Evolutionary conservation across 1,140 invertebrate genomes (phyloP).

Genomic region (Drosophila equinoxialis): DNA sequence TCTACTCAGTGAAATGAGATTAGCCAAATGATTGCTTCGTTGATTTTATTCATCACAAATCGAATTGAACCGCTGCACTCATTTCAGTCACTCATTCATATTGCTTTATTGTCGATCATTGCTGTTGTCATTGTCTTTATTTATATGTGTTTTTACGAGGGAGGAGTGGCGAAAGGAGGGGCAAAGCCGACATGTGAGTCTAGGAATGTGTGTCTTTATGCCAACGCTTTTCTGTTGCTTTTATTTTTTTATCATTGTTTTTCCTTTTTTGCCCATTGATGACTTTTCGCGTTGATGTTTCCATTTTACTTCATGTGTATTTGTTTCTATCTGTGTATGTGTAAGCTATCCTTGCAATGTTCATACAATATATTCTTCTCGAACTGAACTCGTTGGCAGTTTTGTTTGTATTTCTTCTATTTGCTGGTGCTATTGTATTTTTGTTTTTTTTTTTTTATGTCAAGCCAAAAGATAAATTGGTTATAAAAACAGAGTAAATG

Average conservation of each 20-base stretch:
- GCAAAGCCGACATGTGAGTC: neutral
- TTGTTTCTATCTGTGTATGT: slow-evolving; percentile 23
- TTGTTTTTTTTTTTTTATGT: slow-evolving; percentile 9
- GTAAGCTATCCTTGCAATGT: slow-evolving; percentile 38
- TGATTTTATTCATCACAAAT: neutral
- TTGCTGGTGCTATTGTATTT: slow-evolving; percentile 8
- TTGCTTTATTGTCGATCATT: slow-evolving; percentile 51
- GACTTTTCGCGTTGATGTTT: slow-evolving; percentile 60
- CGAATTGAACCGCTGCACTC: slow-evolving; percentile 50
- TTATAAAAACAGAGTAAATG: slow-evolving; percentile 52
- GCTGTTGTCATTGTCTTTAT: slow-evolving; percentile 42
- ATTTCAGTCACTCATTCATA: slow-evolving; percentile 48
- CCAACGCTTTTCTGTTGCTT: slow-evolving; percentile 15
- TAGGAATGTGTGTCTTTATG: neutral
- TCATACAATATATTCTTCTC: slow-evolving; percentile 29
- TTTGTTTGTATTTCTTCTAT: slow-evolving; percentile 37
- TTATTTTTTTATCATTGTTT: slow-evolving; percentile 12
- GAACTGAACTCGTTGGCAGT: slow-evolving; percentile 45
- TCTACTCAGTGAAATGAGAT: neutral
- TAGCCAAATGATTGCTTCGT: slow-evolving; percentile 3
- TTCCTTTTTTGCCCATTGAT: slow-evolving; percentile 29
- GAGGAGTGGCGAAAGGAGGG: neutral
- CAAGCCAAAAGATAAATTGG: slow-evolving; percentile 42
- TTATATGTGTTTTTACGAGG: neutral
- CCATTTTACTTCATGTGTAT: slow-evolving; percentile 51